Base-by-base conservation (phyloP, 2,888 invertebrate genomes). In the Cantharis rustica region DNA sequence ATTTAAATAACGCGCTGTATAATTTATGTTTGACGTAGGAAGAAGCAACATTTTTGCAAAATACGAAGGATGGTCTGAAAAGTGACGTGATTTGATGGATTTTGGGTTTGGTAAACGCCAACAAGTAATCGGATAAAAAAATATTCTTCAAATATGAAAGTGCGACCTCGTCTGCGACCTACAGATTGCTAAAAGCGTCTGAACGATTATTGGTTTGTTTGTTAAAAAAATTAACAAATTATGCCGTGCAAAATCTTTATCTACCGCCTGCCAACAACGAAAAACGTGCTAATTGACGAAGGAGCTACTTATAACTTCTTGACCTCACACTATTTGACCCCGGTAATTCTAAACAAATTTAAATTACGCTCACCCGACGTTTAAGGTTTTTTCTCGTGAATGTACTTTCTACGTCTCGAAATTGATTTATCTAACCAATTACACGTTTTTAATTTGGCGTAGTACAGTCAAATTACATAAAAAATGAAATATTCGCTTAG, bases 141-240 rank as follows among this genome's bases (percentile, higher is more conserved):
- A n/a, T 47, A 68, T 78, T 81, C 81, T 82, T 69, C 63, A 20
- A 73, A 83, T 82, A 83, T 82, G 83, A 84, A 84, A 83, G 84
- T 84, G 80, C 83, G 84, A 84, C 85, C 85, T 85, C 85, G 85
- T 85, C 84, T 85, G 83, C 84, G 84, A 84, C 85, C 85, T 82
- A 85, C 85, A 84, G 84, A 84, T 85, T n/a, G n/a, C 47, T 85
- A 84, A 84, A 80, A 83, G 77, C 73, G 69, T 80, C 72, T 17
- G 75, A 80, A 80, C 82, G 47, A n/a, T 47, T 47, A n/a, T 47
- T 9, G 47, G 47, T 47, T 47, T 47, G 47, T 47, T 47, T 47
- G 47, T 47, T 47, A n/a, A 47, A 47, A 27, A n/a, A 47, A 47
- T 47, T 47, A 47, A 47, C n/a, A 47, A 47, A 47, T 47, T 47